These are phyloP conservation scores for Drosophila lutescens DNA, from an alignment of 2,888 invertebrate genomes.

Conservation along the genomic window DNA sequence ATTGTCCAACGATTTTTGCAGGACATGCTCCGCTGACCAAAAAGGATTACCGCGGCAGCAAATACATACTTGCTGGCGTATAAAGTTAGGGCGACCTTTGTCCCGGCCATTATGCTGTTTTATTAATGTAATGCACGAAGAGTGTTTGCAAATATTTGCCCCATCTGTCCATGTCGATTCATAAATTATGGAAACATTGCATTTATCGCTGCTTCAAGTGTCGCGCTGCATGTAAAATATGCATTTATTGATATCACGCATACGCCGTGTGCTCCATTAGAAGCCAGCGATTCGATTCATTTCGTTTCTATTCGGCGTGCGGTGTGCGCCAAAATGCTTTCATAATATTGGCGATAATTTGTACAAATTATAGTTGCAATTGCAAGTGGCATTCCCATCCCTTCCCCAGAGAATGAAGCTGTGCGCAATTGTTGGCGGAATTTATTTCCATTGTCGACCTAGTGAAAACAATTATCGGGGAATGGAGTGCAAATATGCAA, in stretches of 20 bases:
- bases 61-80: conserved; percentile 4
- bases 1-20: conserved; percentile 23
- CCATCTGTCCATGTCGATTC: conserved; percentile 40
- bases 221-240: conserved; percentile 39
- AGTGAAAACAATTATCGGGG: conserved; percentile 69
- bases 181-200: conserved; percentile 60
- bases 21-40: conserved; percentile 1
- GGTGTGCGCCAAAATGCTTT: conserved; percentile 53
- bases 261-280: conserved; percentile 53
- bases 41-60: conserved; percentile 10
- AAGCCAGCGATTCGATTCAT: conserved; percentile 1
- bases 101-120: conserved; percentile 32
- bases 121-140: conserved; percentile 40
- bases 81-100: conserved; percentile 22
- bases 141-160: conserved; percentile 48
- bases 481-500: conserved; percentile 76
- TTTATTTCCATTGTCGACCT: conserved; percentile 68
- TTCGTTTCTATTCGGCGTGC: not conserved
- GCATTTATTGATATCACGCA: conserved; percentile 53
- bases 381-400: conserved; percentile 35
- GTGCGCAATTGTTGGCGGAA: conserved; percentile 52
- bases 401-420: conserved; percentile 19
- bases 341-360: conserved; percentile 75
- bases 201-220: conserved; percentile 51
- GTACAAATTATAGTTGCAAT: conserved; percentile 73